Conservation (phyloP, 2,113 vertebrate species). For the Nesoenas mayeri region DNA sequence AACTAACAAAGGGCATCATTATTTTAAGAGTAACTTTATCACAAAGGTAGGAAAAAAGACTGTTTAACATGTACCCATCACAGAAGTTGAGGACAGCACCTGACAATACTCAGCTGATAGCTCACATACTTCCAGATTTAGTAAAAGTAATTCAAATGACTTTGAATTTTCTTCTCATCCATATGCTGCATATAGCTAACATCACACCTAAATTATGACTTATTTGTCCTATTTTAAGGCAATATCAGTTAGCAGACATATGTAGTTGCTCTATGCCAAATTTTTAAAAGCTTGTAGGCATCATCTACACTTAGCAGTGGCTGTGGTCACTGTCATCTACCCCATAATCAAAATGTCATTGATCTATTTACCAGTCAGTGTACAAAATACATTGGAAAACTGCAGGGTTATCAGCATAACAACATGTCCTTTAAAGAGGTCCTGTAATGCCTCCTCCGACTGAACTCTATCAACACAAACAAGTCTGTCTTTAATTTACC, state of each 20-base stretch:
- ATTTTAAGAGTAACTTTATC: background rate
- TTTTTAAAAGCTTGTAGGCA: background rate
- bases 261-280: rapidly evolving
- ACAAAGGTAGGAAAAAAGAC: background rate
- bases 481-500: background rate
- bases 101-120: background rate
- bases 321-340: background rate
- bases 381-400: background rate
- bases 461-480: background rate
- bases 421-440: background rate
- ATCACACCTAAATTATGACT: background rate
- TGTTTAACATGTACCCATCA: background rate
- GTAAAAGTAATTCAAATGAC: background rate
- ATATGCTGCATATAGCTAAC: background rate
- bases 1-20: background rate
- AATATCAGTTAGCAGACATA: background rate
- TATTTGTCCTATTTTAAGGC: background rate
- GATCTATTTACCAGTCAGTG: background rate
- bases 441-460: background rate
- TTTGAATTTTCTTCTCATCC: background rate
- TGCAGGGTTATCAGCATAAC: background rate
- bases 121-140: background rate
- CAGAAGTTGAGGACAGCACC: background rate
- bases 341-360: background rate
- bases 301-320: background rate